These are phyloP conservation scores for Amblyopsis hoosieri DNA, from an alignment of 2,797 vertebrate genomes.

Conservation along the genomic window DNA sequence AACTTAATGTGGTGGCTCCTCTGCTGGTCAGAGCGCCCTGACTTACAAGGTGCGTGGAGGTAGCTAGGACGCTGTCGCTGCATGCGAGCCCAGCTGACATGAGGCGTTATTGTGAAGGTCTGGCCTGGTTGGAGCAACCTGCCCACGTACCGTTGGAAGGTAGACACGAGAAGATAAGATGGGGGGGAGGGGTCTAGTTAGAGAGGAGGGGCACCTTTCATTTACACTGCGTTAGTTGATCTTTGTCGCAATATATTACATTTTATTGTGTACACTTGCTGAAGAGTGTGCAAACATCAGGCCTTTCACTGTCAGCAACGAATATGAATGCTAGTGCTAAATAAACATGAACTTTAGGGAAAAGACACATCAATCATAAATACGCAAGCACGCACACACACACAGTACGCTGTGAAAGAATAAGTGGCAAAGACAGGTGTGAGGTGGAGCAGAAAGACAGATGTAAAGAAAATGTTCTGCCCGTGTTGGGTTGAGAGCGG, in stretches of 20 bases:
- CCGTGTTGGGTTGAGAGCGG: conserved; percentile 6
- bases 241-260: too few relatives aligned
- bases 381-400: too few relatives aligned
- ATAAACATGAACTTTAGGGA: neutral
- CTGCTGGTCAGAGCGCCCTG: conserved; percentile 10
- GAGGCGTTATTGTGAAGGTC: conserved; percentile 46
- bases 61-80: conserved; percentile 30
- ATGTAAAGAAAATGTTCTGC: conserved; percentile 13
- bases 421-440: conserved; percentile 11
- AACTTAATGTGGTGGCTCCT: conserved; percentile 38
- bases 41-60: conserved; percentile 24
- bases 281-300: too few relatives aligned
- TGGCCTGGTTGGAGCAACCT: conserved; percentile 10
- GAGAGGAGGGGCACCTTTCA: neutral
- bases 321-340: too few relatives aligned
- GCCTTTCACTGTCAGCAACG: too few relatives aligned
- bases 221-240: too few relatives aligned
- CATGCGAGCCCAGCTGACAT: conserved; percentile 40
- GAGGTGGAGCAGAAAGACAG: conserved; percentile 13
- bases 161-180: neutral
- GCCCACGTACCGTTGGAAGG: conserved; percentile 9
- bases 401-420: neutral
- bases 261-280: too few relatives aligned
- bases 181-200: neutral
- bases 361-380: neutral